Percentiles rank a stretch among this genome's conserved stretches.
Conservation (phyloP, 2,888 invertebrate genomes). For the Chrysopilus asiliformis region DNA sequence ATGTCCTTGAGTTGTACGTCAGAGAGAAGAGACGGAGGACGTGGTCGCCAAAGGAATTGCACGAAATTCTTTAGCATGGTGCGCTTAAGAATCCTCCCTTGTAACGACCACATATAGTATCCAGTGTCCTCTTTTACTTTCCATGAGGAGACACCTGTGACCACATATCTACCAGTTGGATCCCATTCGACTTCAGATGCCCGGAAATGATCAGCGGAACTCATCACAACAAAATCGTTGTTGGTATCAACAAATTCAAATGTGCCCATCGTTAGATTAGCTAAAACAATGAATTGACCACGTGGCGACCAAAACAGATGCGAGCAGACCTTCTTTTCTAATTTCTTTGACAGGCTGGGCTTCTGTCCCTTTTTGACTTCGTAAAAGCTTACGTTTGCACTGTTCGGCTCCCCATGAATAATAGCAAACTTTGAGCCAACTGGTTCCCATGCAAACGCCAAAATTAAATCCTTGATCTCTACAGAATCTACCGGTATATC, state of each 20-base stretch:
- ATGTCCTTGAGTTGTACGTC: conserved; percentile 86
- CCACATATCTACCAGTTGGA: conserved; percentile 94
- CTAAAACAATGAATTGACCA: conserved; percentile 90
- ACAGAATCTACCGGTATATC: conserved; percentile 96
- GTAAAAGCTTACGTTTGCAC: conserved; percentile 82
- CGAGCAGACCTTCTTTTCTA: conserved; percentile 79
- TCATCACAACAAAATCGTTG: conserved; percentile 91
- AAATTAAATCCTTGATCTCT: conserved; percentile 84
- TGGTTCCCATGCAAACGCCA: conserved; percentile 98
- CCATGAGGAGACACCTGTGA: conserved; percentile 89
- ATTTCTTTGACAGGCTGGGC: conserved; percentile 74
- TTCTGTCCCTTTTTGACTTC: conserved; percentile 83
- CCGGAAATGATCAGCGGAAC: conserved; percentile 84
- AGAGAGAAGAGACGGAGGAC: conserved; percentile 72
- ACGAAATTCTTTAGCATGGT: conserved; percentile 87
- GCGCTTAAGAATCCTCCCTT: conserved; percentile 58
- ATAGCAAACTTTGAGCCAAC: conserved; percentile 91
- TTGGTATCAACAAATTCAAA: conserved; percentile 90
- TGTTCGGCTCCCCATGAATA: conserved; percentile 77
- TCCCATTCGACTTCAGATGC: conserved; percentile 97
- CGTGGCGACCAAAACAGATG: conserved; percentile 91
- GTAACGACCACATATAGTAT: conserved; percentile 98
- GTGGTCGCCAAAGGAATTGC: conserved; percentile 90
- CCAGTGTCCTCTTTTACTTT: conserved; percentile 87
- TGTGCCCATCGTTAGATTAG: conserved; percentile 77